Base-by-base conservation (phyloP, 1,140 invertebrate genomes). In the Drosophila ogumai region DNA sequence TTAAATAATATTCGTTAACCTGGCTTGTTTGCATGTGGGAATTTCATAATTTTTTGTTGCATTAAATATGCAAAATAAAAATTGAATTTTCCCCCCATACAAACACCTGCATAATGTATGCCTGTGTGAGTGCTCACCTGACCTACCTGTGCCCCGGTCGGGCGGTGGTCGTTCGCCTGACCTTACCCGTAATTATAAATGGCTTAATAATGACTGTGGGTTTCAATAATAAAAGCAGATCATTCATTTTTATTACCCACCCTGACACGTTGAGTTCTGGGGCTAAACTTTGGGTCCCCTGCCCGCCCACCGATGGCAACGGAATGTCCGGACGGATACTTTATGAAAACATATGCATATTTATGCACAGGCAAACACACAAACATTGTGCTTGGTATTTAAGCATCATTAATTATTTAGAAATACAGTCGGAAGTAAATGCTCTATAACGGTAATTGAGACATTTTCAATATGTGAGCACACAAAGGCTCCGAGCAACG, bases 401-500 rank as follows among this genome's bases (percentile, higher is more conserved):
- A 90, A 88, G 85, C 84, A 69, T 88, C 81, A 88, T 88, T 88
- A 88, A 88, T 88, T 88, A 88, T 88, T 88, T 88, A 88, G 85
- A 90, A 88, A 90, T 69, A 90, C 63, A 81, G 85, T 66, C 85
- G 85, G 85, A 88, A 88, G 85, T 90, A 81, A 88, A 85, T 81
- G 85, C 77, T 81, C 69, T 88, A 79, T 85, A 81, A 57, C 86
- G 85, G 85, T 88, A 88, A 88, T 88, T 88, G 85, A 88, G 85
- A 85, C 85, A 88, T 88, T 88, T 90, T 88, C 85, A 90, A 90
- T 88, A 88, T 81, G 85, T 81, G 56, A 9, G 13, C 38, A 49
- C 66, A 76, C 73, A 76, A 73, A 46, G 54, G 74, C 73, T 49
- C 63, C 28, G 63, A 68, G 63, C 66, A 55, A 56, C 63, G 55